Evolutionary conservation across 2,797 vertebrate species (phyloP), one percentile per base, ranked within the genome.

Genomic region (Podarcis lilfordi): DNA sequence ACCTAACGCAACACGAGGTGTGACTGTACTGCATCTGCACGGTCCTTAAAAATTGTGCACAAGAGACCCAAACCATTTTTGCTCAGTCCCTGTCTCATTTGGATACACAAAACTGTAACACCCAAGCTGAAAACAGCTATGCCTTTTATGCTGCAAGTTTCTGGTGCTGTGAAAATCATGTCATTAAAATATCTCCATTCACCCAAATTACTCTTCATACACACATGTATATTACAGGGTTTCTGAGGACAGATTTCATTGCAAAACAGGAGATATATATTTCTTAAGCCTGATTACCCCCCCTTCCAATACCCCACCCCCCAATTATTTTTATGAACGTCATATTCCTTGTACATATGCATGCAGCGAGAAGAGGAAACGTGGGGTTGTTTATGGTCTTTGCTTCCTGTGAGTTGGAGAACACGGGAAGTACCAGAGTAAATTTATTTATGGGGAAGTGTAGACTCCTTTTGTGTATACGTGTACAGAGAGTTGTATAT

Each of bases 401-500:
- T 96, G 90, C 92, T 95, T 96, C 94, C 95, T 94, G 84, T 94
- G 92, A 55, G 93, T 95, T 92, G 93, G 79, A 95, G 94, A 92
- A 92, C 89, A 90, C 89, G 93, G 92, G 86, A 96, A 92, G 95
- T 94, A 90, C 92, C 90, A 95, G 92, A 94, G 84, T 95, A 94
- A 93, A 93, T 94, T 91, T 79, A 84, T 90, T 95, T 93, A 95
- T 95, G 91, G 91, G 90, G 91, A 90, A 93, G 89, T 94, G 93
- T 55, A 92, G 91, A 94, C 89, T 84, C 91, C 87, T 94, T 96
- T 92, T 90, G 91, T 97, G 95, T 96, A 96, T 95, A 97, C 94
- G 89, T 97, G 96, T 97, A 96, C 95, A 97, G 96, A 97, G 94
- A 97, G 94, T 88, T 93, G 66, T 94, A 94, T 95, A 95, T 96